Base-by-base conservation (phyloP, 1,140 invertebrate species). In the Nasonia vitripennis region DNA sequence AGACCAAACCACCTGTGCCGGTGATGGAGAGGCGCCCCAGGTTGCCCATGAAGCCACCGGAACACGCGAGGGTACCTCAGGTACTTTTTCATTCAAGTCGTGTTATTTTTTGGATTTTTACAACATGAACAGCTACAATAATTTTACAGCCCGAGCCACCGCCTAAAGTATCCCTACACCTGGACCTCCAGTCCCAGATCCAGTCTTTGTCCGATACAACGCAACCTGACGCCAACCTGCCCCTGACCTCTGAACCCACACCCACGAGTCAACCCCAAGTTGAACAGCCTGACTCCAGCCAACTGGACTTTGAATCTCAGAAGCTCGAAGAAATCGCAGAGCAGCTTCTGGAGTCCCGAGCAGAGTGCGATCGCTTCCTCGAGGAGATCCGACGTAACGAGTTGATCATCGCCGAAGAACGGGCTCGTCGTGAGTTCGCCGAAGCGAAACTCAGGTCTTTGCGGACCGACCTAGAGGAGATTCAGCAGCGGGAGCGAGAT, bases 131-230 rank as follows among this genome's bases (percentile, higher is more conserved):
- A 17, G 2, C 7, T 10, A 75, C 74, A 20, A 20, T 27, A 2
- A 48, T 45, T 41, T 17, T 31, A 14, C 31, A 9, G n/a, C 10
- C 7, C 51, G 73, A 75, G 77, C 20, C 37, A 14, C n/a, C 0
- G 51, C 23, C 83, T 45, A 89, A 89, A 84, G 0, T 86, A 34
- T 75, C 88, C 45, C 23, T 89, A 7, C 91, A 91, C 41, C 73
- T 93, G n/a, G 91, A 92, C 55, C 88, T 93, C 9, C 91, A 90
- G 9, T 87, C 91, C 1, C 89, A 89, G 11, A 90, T 92, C 2
- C 74, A 87, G 41, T 41, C 89, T 0, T 68, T 87, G 2, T 78
- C 86, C 2, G 86, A 88, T 0, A 27, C 79, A 5, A 31, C 20
- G 4, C 81, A 82, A 9, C 31, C 84, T 0, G 77, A 87, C 5